phyloP scores from a whole-genome alignment of 2,797 vertebrate species.

The Kryptopterus vitreolus region DNA sequence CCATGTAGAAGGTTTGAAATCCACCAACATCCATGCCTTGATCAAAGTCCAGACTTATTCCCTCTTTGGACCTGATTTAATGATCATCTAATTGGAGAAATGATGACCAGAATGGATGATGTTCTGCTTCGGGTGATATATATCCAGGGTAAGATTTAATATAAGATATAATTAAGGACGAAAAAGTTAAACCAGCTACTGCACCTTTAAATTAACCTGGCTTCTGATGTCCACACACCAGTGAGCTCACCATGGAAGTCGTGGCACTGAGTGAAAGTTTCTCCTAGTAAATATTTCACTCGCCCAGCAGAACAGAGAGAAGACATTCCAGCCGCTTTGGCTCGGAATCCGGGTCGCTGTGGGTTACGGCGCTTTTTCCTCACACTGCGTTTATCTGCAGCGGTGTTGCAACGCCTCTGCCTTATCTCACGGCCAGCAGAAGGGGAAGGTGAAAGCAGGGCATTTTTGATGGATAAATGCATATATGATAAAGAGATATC shows the following conservation, averaged over 20 bases:
- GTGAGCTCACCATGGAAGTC: slow-evolving; percentile 18
- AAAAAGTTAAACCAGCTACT: background rate
- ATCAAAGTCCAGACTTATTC: too few relatives aligned
- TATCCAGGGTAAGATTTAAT: too few relatives aligned
- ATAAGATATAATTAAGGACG: background rate
- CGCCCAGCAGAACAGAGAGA: slow-evolving; percentile 17
- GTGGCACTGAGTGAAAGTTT: slow-evolving; percentile 30
- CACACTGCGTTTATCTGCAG: background rate
- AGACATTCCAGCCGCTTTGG: slow-evolving; percentile 44
- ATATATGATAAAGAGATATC: too few relatives aligned
- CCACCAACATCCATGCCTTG: too few relatives aligned
- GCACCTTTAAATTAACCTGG: background rate
- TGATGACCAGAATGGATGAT: too few relatives aligned
- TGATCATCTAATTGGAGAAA: too few relatives aligned
- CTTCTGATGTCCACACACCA: background rate
- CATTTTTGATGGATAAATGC: too few relatives aligned
- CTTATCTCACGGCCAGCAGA: background rate
- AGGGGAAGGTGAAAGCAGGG: background rate
- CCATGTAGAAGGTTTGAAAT: too few relatives aligned
- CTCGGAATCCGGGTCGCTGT: slow-evolving; percentile 5
- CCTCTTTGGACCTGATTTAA: too few relatives aligned
- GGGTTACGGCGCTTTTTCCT: slow-evolving; percentile 1
- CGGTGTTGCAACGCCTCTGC: background rate
- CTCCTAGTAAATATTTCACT: slow-evolving; percentile 32
- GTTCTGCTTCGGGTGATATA: too few relatives aligned